Conservation (phyloP, 2,888 invertebrate species). For the Molanna angustata region DNA sequence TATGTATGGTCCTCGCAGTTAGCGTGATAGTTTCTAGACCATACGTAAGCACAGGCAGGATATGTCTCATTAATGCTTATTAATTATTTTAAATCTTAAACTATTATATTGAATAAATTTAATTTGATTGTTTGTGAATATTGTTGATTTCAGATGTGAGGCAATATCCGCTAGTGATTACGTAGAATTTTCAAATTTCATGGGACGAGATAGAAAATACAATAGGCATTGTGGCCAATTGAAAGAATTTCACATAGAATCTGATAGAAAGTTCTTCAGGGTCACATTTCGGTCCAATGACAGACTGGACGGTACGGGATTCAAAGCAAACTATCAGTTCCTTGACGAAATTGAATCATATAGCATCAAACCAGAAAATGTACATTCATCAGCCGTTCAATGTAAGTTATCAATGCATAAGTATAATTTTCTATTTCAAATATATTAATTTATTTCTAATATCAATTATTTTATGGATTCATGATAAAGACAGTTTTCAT, state of each 20-base stretch:
- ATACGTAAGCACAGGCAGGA: too few relatives aligned
- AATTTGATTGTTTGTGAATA: background rate
- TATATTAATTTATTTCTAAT: too few relatives aligned
- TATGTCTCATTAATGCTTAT: too few relatives aligned
- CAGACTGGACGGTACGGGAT: constrained; percentile 90
- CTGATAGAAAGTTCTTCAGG: constrained; percentile 90
- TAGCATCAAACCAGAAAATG: constrained; percentile 44
- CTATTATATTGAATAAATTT: too few relatives aligned
- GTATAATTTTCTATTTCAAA: too few relatives aligned
- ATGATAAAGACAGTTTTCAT: too few relatives aligned
- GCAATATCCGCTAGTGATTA: constrained; percentile 91
- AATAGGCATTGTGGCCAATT: constrained; percentile 84
- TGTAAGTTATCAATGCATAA: too few relatives aligned
- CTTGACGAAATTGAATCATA: constrained; percentile 64
- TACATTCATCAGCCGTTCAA: too few relatives aligned
- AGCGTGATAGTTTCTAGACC: too few relatives aligned
- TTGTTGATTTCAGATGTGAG: constrained; percentile 70
- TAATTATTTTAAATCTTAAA: too few relatives aligned
- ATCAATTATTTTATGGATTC: too few relatives aligned
- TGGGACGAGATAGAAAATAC: constrained; percentile 86
- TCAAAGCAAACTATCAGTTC: constrained; percentile 90
- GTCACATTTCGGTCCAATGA: constrained; percentile 94
- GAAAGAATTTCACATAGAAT: constrained; percentile 77
- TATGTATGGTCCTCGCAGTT: too few relatives aligned
- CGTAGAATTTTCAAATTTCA: constrained; percentile 94